Percentiles rank a stretch among this genome's conserved stretches.
Conservation (phyloP, 1,140 invertebrate genomes). For the Caenorhabditis brenneri region DNA sequence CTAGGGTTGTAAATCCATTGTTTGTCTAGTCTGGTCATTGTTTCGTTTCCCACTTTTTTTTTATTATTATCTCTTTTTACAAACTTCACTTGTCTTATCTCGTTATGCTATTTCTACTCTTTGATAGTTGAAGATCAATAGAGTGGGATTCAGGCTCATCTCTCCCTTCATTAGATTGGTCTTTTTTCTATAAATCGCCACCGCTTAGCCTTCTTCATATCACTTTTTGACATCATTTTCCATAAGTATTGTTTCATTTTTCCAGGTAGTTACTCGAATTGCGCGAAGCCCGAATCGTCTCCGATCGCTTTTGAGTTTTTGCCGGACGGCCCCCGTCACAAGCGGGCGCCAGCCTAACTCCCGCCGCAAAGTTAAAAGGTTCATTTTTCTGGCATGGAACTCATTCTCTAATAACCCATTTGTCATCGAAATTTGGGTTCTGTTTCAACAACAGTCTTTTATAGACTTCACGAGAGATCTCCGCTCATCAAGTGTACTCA, state of each 20-base stretch:
- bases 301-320: slow-evolving; percentile 25
- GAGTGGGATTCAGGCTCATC: too few relatives aligned
- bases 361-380: slow-evolving; percentile 6
- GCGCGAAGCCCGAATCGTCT: not conserved
- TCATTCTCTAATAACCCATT: not conserved
- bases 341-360: slow-evolving; percentile 24
- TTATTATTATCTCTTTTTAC: too few relatives aligned
- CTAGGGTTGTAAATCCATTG: too few relatives aligned
- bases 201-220: too few relatives aligned
- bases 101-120: too few relatives aligned
- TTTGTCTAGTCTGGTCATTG: too few relatives aligned
- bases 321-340: slow-evolving; percentile 32
- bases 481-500: not conserved
- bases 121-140: too few relatives aligned
- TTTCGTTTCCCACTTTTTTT: too few relatives aligned
- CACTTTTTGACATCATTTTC: too few relatives aligned
- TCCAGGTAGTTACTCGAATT: slow-evolving; percentile 10
- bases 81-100: too few relatives aligned
- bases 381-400: slow-evolving; percentile 27
- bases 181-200: too few relatives aligned
- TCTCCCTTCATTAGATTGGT: too few relatives aligned
- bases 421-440: not conserved
- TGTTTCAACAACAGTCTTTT: slow-evolving; percentile 36
- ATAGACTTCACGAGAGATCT: not conserved
- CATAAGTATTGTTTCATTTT: not conserved